Percentiles rank a stretch among this genome's conserved stretches.
These are phyloP conservation scores for Dolichopus griseipennis DNA, from an alignment of 2,888 invertebrate species.

Conservation along the genomic window DNA sequence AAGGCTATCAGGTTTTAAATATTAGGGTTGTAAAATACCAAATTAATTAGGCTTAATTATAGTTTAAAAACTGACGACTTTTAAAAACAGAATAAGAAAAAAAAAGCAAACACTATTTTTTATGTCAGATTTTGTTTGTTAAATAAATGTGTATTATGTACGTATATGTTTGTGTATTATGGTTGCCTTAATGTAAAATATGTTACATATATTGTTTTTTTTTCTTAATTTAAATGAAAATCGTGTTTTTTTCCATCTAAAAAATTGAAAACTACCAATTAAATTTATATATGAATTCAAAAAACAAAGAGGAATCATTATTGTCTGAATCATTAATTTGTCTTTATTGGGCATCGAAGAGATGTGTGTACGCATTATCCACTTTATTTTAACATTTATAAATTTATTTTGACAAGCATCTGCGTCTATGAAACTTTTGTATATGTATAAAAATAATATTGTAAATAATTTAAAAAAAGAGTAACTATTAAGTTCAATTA, in stretches of 20 bases:
- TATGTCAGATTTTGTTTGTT: not conserved
- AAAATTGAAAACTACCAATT: not conserved
- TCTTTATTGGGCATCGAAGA: not conserved
- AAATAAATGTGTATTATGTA: not conserved
- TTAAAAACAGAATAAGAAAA: not conserved
- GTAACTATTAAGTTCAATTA: too few species aligned
- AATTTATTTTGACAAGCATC: not conserved
- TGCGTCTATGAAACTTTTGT: not conserved
- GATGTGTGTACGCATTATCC: not conserved
- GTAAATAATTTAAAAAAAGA: not conserved
- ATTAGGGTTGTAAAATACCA: slow-evolving; percentile 6
- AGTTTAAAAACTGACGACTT: not conserved
- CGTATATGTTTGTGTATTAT: not conserved
- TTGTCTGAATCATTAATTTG: not conserved
- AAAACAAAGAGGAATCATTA: not conserved
- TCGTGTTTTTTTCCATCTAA: not conserved
- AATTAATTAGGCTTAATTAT: slow-evolving; percentile 4
- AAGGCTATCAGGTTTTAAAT: slow-evolving; percentile 6
- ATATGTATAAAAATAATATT: not conserved
- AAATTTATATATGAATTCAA: not conserved
- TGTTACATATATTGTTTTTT: not conserved
- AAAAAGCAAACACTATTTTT: too few species aligned
- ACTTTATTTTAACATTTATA: not conserved
- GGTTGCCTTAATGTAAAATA: not conserved
- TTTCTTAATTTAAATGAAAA: not conserved